Base-by-base conservation (phyloP, 1,140 invertebrate genomes). In the Mya arenaria region DNA sequence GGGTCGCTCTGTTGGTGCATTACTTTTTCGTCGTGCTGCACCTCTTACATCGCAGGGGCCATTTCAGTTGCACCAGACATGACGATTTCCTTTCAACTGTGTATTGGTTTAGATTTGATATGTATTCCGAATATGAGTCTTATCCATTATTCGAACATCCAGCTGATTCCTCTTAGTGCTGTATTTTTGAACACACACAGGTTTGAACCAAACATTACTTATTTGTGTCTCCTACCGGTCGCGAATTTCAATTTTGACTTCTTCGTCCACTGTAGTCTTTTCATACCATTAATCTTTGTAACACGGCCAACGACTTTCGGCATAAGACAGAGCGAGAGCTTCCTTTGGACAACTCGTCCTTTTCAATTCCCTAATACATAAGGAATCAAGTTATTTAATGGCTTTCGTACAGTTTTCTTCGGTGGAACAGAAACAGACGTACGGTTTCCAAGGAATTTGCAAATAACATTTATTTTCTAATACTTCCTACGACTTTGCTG, bases 1-100 rank as follows among this genome's bases (percentile, higher is more conserved):
- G 60, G 58, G 23, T 77, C 73, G 41, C 58, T 77, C 25, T 77
- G 73, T 32, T 77, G 73, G 30, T 77, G 55, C 34, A 75, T 75
- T 4, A 75, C 25, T 32, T 56, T 72, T 8, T 30, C 44, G n/a
- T 72, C 69, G 34, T 6, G 2, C 2, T 72, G 69, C 17, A 72
- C 32, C 32, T 72, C 69, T 19, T 55, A 25, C 69, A 72, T 72
- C 19, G 41, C 44, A 2, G 30, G 23, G 1, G 37, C 1, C 19
- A 44, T 19, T 44, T 68, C 10, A 6, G 65, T 68, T 68, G 41
- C 30, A 1, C 65, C 65, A 1, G 65, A 44, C 1, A 44, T 1
- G 19, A 23, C 37, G 17, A 68, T 36, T 6, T 44, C 32, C 30
- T 68, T 68, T 28, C 65, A 68, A 17, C 19, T 28, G 4, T n/a